These are phyloP conservation scores for Thelaira solivaga DNA, from an alignment of 2,888 invertebrate species.

Conservation along the genomic window DNA sequence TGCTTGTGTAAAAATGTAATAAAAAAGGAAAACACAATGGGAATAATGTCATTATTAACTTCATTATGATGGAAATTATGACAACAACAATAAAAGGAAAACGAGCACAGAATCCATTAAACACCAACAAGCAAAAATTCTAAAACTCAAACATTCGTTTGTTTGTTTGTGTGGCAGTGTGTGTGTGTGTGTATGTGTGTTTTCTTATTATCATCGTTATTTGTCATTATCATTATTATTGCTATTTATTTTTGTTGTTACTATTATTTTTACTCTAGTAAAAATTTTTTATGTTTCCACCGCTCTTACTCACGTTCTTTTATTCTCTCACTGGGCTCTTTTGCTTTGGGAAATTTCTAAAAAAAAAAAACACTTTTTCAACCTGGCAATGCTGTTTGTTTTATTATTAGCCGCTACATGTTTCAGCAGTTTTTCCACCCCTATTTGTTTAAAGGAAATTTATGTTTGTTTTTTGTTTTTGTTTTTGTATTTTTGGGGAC, in stretches of 20 bases:
- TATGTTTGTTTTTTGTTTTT: conserved; percentile 20
- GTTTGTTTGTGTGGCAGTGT: background rate
- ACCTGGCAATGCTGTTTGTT: conserved; percentile 55
- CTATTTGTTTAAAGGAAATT: conserved; percentile 32
- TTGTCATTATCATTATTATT: conserved; percentile 10
- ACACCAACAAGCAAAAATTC: conserved; percentile 23
- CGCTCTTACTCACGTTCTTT: background rate
- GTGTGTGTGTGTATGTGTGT: background rate
- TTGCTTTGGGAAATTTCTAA: background rate
- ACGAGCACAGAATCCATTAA: background rate
- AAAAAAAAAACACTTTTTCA: no score
- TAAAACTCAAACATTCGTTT: background rate
- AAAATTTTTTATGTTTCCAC: background rate
- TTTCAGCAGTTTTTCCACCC: conserved; percentile 40
- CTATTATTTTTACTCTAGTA: background rate
- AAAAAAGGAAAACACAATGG: background rate
- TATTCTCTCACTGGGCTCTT: background rate
- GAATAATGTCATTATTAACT: conserved; percentile 43
- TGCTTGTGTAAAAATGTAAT: conserved; percentile 5
- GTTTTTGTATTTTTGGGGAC: conserved; percentile 25
- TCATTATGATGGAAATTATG: conserved; percentile 53
- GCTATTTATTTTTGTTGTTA: background rate
- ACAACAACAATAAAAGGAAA: conserved; percentile 45
- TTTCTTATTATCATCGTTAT: no score
- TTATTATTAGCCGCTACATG: conserved; percentile 9